Base-by-base conservation (phyloP, 64 coral and sea anemone genomes). In the Dendrophyllia cribrosa region DNA sequence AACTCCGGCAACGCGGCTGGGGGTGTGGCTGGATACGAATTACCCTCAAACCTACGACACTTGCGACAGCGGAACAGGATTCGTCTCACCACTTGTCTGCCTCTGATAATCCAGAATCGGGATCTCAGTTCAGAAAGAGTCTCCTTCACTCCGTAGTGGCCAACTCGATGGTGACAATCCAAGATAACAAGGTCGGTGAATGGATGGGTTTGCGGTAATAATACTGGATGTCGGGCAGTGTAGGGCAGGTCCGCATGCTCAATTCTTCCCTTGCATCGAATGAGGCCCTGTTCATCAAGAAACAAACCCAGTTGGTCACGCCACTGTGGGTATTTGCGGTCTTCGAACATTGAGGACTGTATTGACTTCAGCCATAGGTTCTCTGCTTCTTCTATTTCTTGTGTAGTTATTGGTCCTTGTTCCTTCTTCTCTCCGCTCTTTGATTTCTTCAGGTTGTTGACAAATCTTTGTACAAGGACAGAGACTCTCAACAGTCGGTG, bases 321-420 rank as follows among this genome's bases (percentile, higher is more conserved):
- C 65, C 76, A 82, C 66, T 80, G 64, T 34, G 4, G 19, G 26
- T 69, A 81, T 16, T 52, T 90, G 12, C 59, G 64, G 34, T 48
- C n/a, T 47, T 19, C 60, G 13, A 16, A 59, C 12, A 89, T 15
- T n/a, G 24, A 64, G 0, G 50, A 7, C 65, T 90, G 75, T 5
- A 60, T 60, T 43, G 88, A 59, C 49, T 49, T n/a, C 43, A 78
- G 17, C 75, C 58, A 90, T 19, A 79, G 21, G 46, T 24, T 51
- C 51, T 90, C 88, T 80, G 88, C 88, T 51, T 81, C 20, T 81
- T 51, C 68, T n/a, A 72, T 17, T 51, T 90, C 76, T 82, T 91
- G 10, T 58, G 76, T 72, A 82, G 48, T 24, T 81, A 70, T 71
- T 0, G 64, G 60, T 16, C 62, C 44, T 51, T 49, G 49, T 1